phyloP scores from a whole-genome alignment of 2,113 vertebrate species.

The Eretmochelys imbricata region DNA sequence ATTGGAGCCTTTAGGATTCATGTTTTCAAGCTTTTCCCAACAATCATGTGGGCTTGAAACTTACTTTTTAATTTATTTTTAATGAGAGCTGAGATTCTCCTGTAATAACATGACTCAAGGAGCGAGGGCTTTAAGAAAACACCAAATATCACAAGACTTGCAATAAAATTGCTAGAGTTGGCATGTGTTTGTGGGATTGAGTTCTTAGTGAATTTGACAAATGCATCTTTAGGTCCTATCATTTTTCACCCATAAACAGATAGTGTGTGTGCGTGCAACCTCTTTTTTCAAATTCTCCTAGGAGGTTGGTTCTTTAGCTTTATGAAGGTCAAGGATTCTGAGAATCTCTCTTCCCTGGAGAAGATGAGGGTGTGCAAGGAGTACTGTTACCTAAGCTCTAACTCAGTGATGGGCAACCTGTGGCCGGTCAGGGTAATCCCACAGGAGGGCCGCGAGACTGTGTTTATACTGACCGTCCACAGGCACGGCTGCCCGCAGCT shows the following conservation, averaged over 20 bases:
- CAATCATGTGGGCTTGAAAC: not conserved
- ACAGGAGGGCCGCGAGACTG: too few relatives aligned
- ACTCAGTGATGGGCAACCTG: too few relatives aligned
- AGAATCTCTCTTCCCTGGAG: not conserved
- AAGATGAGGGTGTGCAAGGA: not conserved
- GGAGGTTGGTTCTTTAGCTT: not conserved
- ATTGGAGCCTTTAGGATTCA: not conserved
- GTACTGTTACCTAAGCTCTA: not conserved
- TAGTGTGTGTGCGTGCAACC: fast-evolving
- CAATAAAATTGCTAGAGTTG: not conserved
- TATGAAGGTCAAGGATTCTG: not conserved
- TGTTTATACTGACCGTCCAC: too few relatives aligned
- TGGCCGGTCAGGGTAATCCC: too few relatives aligned
- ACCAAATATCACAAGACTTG: not conserved
- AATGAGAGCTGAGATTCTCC: not conserved
- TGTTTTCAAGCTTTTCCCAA: not conserved
- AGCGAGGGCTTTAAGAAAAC: not conserved
- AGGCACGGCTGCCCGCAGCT: too few relatives aligned
- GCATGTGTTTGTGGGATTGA: not conserved
- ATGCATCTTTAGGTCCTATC: not conserved
- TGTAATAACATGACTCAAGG: not conserved
- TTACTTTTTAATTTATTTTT: not conserved
- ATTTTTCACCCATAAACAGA: not conserved
- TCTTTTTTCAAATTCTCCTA: not conserved
- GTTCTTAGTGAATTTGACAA: not conserved